Evolutionary conservation across 2,888 invertebrate genomes (phyloP), one percentile per base, ranked within the genome.

Genomic region (Itoplectis maculator): DNA sequence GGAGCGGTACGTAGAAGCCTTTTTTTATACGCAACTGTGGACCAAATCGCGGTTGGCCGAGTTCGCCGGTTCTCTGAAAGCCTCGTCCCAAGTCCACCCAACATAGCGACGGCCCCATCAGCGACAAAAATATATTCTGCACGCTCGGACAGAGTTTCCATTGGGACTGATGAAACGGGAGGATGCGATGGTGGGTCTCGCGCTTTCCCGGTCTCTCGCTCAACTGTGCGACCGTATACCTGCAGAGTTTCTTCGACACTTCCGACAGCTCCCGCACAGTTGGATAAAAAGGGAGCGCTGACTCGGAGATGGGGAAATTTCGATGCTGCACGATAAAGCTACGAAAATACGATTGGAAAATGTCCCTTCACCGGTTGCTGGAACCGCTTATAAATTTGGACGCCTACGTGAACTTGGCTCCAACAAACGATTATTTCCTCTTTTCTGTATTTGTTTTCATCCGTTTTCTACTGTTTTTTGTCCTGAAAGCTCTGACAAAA

Each of bases 241-340:
- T 15, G 13, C 51, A 40, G 54, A 29, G 61, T 70, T 72, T 54
- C 63, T 49, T 51, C 61, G 78, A 63, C 56, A 72, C 45, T 79
- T 79, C 49, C 35, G 78, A 77, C 65, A 79, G 54, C 47, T 65
- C 65, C 18, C 18, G 11, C 4, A 20, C 29, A 18, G 42, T n/a
- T 1, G 45, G 42, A 37, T 65, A 40, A 23, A 47, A 51, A 74
- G 23, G 42, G 7, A 65, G n/a, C 18, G 49, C 8, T 13, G 47
- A 47, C 49, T 37, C 8, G 54, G 23, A 54, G 51, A 74, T 54
- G 29, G 35, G 15, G 66, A 56, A 47, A 56, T 45, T 66, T 75
- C 51, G 29, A 66, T 45, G 7, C 23, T 54, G 51, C n/a, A 9
- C 5, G 35, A 5, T n/a, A n/a, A n/a, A 23, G 13, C 9, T 40